A percentile compares a stretch with the other conserved stretches of the same genome.
phyloP scores from a whole-genome alignment of 1,140 invertebrate genomes.

The Eumeta japonica region DNA sequence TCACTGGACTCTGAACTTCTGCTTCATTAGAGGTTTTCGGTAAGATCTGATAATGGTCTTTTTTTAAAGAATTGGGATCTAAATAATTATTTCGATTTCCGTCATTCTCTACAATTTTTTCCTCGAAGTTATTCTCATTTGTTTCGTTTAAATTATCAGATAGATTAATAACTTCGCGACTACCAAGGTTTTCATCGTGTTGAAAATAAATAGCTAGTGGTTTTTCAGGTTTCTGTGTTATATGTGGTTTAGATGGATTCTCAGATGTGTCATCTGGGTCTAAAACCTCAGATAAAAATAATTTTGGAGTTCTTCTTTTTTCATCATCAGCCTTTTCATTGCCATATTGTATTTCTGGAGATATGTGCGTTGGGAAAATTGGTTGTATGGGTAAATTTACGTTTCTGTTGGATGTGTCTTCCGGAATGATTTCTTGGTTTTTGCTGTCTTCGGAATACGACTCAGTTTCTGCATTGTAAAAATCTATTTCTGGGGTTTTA shows the following conservation, averaged over 20 bases:
- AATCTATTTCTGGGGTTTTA: slow-evolving; percentile 46
- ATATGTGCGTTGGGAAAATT: slow-evolving; percentile 47
- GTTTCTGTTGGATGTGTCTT: slow-evolving; percentile 23
- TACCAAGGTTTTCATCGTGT: slow-evolving; percentile 20
- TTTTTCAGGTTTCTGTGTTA: slow-evolving; percentile 48
- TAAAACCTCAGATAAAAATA: slow-evolving; percentile 10
- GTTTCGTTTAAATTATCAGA: too few species aligned
- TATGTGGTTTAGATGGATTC: slow-evolving; percentile 45
- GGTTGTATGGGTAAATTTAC: slow-evolving; percentile 36
- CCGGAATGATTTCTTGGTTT: slow-evolving; percentile 19
- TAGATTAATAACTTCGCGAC: too few species aligned
- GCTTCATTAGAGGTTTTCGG: background rate
- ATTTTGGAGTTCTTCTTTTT: slow-evolving; percentile 32
- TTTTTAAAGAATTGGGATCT: too few species aligned
- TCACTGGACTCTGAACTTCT: slow-evolving; percentile 7
- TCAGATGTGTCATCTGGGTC: slow-evolving; percentile 20
- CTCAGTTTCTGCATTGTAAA: slow-evolving; percentile 37
- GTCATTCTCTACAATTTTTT: background rate
- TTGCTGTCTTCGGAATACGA: slow-evolving; percentile 27
- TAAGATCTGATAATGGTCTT: too few species aligned
- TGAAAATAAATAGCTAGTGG: slow-evolving; percentile 41
- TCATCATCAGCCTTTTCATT: slow-evolving; percentile 42
- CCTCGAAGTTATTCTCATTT: background rate
- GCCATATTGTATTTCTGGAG: slow-evolving; percentile 53
- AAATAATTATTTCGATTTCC: background rate